These are phyloP conservation scores for Bombyx mandarina DNA, from an alignment of 1,140 invertebrate species.

Conservation along the genomic window DNA sequence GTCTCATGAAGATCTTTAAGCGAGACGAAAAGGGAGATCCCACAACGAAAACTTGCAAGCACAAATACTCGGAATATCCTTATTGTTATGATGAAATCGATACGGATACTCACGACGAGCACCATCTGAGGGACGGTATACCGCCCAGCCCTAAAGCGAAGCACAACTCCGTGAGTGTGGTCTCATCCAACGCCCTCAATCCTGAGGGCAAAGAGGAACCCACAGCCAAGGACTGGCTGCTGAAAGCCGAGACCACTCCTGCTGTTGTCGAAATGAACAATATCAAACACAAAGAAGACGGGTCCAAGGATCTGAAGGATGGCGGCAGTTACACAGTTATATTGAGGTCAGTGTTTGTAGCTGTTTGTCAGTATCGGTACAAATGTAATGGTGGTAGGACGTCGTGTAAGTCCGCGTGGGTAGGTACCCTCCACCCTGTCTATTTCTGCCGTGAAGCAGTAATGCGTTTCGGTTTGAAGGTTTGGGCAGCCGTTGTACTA, in stretches of 20 bases:
- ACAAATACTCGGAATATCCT: constrained; percentile 87
- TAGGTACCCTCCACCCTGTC: too few species aligned
- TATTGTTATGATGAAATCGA: constrained; percentile 88
- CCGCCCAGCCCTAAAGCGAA: constrained; percentile 53
- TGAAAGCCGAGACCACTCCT: constrained; percentile 43
- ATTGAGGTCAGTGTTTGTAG: constrained; percentile 49
- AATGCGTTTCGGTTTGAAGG: too few species aligned
- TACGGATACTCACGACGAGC: constrained; percentile 76
- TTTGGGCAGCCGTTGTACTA: too few species aligned
- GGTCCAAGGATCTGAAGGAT: constrained; percentile 66
- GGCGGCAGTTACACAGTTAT: constrained; percentile 79
- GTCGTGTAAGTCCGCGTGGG: too few species aligned
- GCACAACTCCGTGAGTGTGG: constrained; percentile 56
- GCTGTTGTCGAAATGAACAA: constrained; percentile 62
- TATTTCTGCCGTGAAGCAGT: too few species aligned
- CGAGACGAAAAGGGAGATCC: constrained; percentile 67
- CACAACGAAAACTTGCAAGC: constrained; percentile 81
- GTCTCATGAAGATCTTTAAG: constrained; percentile 59
- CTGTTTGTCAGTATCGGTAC: not conserved
- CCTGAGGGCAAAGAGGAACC: constrained; percentile 55
- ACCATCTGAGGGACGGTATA: constrained; percentile 62
- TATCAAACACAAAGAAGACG: constrained; percentile 59
- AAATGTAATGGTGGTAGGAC: not conserved
- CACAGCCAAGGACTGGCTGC: constrained; percentile 59
- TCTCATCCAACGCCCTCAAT: constrained; percentile 58